phyloP scores from a whole-genome alignment of 2,113 vertebrate species.

The Agelaius tricolor region DNA sequence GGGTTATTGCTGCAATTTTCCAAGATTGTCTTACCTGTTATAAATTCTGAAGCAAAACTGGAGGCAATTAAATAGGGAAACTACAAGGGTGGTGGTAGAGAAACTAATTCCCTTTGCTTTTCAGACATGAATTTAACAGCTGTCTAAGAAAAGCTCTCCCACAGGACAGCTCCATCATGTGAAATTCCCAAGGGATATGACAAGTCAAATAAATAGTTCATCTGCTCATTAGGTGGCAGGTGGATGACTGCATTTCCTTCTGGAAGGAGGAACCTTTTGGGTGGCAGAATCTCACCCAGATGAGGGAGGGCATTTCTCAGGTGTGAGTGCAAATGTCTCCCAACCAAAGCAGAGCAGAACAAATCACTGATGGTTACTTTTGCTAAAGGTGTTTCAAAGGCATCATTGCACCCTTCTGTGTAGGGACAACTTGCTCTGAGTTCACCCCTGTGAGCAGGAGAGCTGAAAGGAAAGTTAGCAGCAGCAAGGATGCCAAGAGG shows the following conservation, averaged over 20 bases:
- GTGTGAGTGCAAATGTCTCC: background rate
- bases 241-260: background rate
- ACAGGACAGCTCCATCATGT: background rate
- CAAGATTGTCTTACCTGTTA: background rate
- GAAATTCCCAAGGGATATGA: background rate
- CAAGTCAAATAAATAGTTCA: constrained; percentile 6
- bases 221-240: constrained; percentile 1
- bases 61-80: background rate
- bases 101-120: background rate
- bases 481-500: background rate
- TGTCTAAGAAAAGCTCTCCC: background rate
- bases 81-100: background rate
- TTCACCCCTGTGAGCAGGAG: background rate
- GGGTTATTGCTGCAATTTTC: background rate
- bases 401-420: background rate
- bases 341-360: background rate
- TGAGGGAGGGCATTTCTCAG: background rate
- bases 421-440: background rate
- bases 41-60: background rate
- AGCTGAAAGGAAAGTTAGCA: background rate
- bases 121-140: background rate
- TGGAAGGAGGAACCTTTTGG: background rate
- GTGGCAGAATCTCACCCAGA: background rate
- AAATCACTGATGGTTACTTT: background rate
- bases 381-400: background rate